Base-by-base conservation (phyloP, 2,797 vertebrate genomes). In the Potorous gilbertii region DNA sequence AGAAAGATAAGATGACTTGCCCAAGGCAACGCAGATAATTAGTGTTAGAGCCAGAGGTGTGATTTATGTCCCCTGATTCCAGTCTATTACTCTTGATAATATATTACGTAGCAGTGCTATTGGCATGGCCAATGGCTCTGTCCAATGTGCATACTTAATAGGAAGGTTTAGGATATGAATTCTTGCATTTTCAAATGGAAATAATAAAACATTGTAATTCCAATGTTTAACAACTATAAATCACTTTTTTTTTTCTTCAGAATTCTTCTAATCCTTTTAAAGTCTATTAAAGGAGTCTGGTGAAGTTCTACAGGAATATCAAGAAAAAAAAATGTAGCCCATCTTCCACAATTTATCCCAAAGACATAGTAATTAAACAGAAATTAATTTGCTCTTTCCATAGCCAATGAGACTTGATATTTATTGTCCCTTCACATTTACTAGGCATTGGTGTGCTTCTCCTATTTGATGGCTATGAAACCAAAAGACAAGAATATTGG, bases 181-280 rank as follows among this genome's bases (percentile, higher is more conserved):
- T 29, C 59, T 29, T 46, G 27, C 24, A 46, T 95, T 89, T 94
- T 34, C 90, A 89, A 91, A 94, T 16, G 21, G 92, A 96, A 54
- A 59, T 34, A 31, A 91, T 16, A 92, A 10, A 24, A 87, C 91
- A 91, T 81, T 87, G 29, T 11, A 54, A 90, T 55, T 52, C 50
- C 10, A 16, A 1, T 46, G 54, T 31, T 56, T 91, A 28, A 27
- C 21, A 24, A 4, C 18, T 28, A 10, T 24, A 9, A 50, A 27
- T 74, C 52, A 27, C 9, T 90, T 13, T 90, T 50, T 50, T 50
- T 87, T 90, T 50, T 50, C 28, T 87, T 87, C 40, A 18, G 1
- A 24, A 8, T 54, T 29, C n/a, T 93, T 91, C 21, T 54, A 13
- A 57, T 94, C 90, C 27, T 40, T 87, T 87, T 87, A 27, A 87